These are phyloP conservation scores for Cantharis flavilabris DNA, from an alignment of 2,888 invertebrate genomes.

Conservation along the genomic window DNA sequence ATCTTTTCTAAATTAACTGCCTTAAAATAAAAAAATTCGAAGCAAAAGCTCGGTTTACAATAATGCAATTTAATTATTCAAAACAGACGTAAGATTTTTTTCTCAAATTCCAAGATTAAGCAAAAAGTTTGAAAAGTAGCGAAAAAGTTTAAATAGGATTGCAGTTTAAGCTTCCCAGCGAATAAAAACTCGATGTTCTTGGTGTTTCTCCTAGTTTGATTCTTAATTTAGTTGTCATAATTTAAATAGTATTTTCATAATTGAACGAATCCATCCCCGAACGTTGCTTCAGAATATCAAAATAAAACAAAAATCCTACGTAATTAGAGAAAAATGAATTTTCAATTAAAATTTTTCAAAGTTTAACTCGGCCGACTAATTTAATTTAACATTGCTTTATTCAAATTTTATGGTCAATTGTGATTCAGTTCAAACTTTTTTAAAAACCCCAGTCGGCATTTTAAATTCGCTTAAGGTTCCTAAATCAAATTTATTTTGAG, in stretches of 20 bases:
- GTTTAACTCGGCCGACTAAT: background rate
- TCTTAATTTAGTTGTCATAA: background rate
- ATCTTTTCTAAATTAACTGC: background rate
- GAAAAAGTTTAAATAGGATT: background rate
- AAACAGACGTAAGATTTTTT: background rate
- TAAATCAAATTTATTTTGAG: background rate
- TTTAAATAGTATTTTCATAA: background rate
- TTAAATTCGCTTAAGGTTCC: conserved; percentile 2
- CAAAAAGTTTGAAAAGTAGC: background rate
- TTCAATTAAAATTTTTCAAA: background rate
- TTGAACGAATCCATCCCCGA: background rate
- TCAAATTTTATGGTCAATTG: background rate
- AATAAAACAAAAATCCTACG: background rate
- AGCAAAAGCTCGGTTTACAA: background rate
- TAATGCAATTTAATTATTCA: background rate
- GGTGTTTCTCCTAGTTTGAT: background rate
- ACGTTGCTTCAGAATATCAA: background rate
- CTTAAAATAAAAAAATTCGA: background rate
- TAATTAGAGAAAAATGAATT: background rate
- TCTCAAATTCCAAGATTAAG: background rate
- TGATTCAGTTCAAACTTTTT: conserved; percentile 1
- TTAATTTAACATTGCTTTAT: background rate
- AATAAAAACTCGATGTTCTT: background rate
- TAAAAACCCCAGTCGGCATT: background rate
- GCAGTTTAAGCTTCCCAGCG: background rate